Base-by-base conservation (phyloP, 64 coral and sea anemone species). In the Trachythela sp. region DNA sequence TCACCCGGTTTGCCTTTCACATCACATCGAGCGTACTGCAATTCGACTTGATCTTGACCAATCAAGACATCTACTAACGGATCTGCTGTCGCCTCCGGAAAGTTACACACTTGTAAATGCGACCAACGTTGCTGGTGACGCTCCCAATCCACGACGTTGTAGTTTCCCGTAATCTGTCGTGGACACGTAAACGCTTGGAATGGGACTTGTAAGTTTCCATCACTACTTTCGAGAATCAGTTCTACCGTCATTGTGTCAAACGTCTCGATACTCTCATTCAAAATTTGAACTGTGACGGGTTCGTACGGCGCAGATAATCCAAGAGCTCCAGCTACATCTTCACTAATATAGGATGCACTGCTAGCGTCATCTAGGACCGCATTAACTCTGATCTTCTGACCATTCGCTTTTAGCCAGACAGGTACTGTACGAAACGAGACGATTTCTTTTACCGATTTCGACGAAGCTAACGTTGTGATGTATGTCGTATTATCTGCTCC, bases 1-100 rank as follows among this genome's bases (percentile, higher is more conserved):
- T 88, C 32, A 9, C 87, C 52, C 31, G 33, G 45, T 27, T 60
- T 43, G 27, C 91, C 91, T 9, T 64, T 76, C 31, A 92, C 86
- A 83, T 88, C 91, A 77, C 71, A 77, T 77, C 26, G 2, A 32
- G 71, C 71, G 30, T 36, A 77, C 2, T 35, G 71, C 31, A 77
- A 77, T 10, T 77, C 71, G 71, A 33, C 36, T 36, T 77, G 36
- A 35, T 77, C 71, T 35, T 77, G 71, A 4, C 71, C 71, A 77
- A 77, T 77, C 2, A 77, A 17, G 4, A 77, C 71, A 77, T 77
- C 71, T 35, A 77, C 71, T 14, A 77, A 77, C 32, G 36, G 71
- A 77, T 77, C 71, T 77, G 4, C 31, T 77, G 36, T 77, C 4
- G 71, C 71, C 32, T 77, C 17, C 36, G 71, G 71, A 18, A 77